Evolutionary conservation across 2,888 invertebrate genomes (phyloP).

Genomic region (Corbicula japonica): DNA sequence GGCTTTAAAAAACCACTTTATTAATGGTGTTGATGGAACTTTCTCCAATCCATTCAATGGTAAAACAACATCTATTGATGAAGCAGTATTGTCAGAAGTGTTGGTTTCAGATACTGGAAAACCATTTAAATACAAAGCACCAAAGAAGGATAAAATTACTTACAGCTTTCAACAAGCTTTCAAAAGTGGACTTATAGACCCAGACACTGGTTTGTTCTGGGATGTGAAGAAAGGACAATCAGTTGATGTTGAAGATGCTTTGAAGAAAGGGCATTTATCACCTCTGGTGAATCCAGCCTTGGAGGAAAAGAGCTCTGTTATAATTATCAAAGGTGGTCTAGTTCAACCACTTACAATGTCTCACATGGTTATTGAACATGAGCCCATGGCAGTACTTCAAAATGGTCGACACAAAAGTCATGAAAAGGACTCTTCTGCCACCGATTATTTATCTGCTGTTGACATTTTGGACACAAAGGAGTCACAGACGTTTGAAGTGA

Average conservation of each 20-base stretch:
- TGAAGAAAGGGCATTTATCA: conserved; percentile 86
- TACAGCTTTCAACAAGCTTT: conserved; percentile 89
- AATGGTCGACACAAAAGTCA: too few relatives aligned
- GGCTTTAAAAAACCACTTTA: conserved; percentile 93
- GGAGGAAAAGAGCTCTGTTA: conserved; percentile 73
- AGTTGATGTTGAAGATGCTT: conserved; percentile 92
- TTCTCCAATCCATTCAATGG: conserved; percentile 94
- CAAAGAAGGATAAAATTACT: conserved; percentile 81
- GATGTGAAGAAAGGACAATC: conserved; percentile 89
- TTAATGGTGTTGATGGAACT: conserved; percentile 80
- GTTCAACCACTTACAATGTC: conserved; percentile 33
- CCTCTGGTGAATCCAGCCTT: conserved; percentile 85
- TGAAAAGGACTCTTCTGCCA: neutral
- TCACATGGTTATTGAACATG: conserved; percentile 30
- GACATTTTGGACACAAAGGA: neutral
- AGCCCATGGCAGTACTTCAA: too few relatives aligned
- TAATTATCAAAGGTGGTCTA: conserved; percentile 76
- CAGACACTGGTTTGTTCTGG: conserved; percentile 91
- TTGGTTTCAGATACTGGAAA: conserved; percentile 74
- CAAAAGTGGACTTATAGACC: conserved; percentile 92
- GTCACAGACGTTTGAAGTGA: neutral
- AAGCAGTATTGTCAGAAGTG: conserved; percentile 89
- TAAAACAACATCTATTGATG: conserved; percentile 93
- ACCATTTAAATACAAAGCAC: conserved; percentile 77
- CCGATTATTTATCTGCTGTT: neutral